Evolutionary conservation across 2,888 invertebrate species (phyloP), one percentile per base, ranked within the genome.

Genomic region (Spicauda simplicius): DNA sequence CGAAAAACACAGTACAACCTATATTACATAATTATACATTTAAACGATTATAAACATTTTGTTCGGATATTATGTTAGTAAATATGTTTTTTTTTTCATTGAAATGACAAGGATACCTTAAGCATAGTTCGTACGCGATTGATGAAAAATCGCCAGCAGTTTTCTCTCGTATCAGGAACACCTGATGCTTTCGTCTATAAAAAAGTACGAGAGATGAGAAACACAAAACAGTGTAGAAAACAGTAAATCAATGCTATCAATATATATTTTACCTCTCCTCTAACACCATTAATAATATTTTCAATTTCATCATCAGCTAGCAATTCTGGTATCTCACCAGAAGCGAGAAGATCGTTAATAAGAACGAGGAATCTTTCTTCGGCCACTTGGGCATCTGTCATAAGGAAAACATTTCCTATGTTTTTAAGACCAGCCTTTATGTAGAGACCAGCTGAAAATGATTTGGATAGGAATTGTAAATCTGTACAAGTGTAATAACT

Each of bases 131-230:
- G 94, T 6, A 98, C 98, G 77, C 97, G 95, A 74, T 98, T 97
- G 74, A 99, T 98, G 83, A 98, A 99, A 89, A 97, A 99, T 81
- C 96, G 96, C 99, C 98, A 99, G 82, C 98, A 98, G 82, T 98
- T 98, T 83, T 99, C 99, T 69, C 96, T 94, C 0, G 97, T 97
- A 80, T 99, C 99, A 64, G 95, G 94, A 68, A 97, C 92, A 0
- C 98, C 98, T 0, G 95, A 90, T 50, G 96, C 96, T 88, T 97
- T 98, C 0, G 97, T 96, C 95, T 95, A 55, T 70, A 45, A 79
- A 76, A 55, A 69, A 2, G n/a, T 56, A 48, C 41, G 4, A 4
- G 7, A 4, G 8, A 0, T 16, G 16, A 41, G 1, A 14, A 41
- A 3, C 12, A 41, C 4, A 41, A 41, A 41, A 41, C 8, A 41